Evolutionary conservation across 2,797 vertebrate genomes (phyloP).

Genomic region (Peromyscus eremicus): DNA sequence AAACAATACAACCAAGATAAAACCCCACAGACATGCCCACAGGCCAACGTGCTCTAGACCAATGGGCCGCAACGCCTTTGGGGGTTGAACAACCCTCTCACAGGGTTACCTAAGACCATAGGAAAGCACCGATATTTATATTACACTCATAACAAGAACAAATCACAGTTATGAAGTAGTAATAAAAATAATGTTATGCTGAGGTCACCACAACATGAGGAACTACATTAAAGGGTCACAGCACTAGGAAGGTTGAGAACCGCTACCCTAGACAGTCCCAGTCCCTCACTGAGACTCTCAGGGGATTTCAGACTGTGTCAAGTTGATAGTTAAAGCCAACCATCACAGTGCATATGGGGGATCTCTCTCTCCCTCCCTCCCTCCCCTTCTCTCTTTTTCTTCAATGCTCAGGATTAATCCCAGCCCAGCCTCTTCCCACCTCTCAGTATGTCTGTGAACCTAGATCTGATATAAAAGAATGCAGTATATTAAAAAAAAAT

Average conservation of each 20-base stretch:
- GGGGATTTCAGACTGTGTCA: background rate
- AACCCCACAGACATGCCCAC: background rate
- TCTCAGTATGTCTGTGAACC: background rate
- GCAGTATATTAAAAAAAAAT: background rate
- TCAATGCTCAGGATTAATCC: background rate
- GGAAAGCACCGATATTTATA: too few relatives aligned
- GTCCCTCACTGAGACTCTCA: background rate
- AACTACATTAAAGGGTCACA: too few relatives aligned
- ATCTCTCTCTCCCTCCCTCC: background rate
- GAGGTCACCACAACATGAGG: too few relatives aligned
- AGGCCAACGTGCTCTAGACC: background rate
- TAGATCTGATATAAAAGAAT: background rate
- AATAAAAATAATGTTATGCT: too few relatives aligned
- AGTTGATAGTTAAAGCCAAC: background rate
- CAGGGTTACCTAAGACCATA: too few relatives aligned
- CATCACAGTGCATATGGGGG: background rate
- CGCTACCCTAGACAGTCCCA: too few relatives aligned
- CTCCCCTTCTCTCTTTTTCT: too few relatives aligned
- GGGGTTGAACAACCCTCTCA: too few relatives aligned
- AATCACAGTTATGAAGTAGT: too few relatives aligned
- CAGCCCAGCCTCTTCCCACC: background rate
- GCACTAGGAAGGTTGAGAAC: too few relatives aligned
- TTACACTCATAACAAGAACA: too few relatives aligned
- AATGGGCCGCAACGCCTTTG: too few relatives aligned
- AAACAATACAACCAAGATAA: background rate